Evolutionary conservation across 2,888 invertebrate genomes (phyloP).

Genomic region (Orgyia antiqua): DNA sequence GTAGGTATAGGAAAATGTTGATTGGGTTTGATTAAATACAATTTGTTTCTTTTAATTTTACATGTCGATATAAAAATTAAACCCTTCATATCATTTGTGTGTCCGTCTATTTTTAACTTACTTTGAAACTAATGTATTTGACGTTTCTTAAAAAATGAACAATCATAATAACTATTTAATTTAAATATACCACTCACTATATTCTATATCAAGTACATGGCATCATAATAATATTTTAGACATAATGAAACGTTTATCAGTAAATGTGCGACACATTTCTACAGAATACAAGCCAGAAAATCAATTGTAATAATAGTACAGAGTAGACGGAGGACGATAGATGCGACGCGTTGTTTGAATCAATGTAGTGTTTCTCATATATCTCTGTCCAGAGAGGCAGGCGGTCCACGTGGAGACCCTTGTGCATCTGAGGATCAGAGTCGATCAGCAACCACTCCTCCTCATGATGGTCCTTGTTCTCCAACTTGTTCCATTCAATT

Average conservation of each 20-base stretch:
- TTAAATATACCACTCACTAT: conserved; percentile 27
- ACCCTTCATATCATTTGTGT: no score
- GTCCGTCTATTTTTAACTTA: no score
- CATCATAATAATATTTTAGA: conserved; percentile 7
- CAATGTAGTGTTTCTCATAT: conserved; percentile 50
- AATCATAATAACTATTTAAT: conserved; percentile 13
- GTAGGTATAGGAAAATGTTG: no score
- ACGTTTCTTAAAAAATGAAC: conserved; percentile 2
- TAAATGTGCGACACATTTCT: conserved; percentile 16
- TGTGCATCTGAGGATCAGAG: conserved; percentile 13
- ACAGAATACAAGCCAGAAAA: conserved; percentile 21
- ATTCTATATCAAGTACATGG: conserved; percentile 29
- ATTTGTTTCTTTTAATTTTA: background rate
- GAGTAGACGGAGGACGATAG: conserved; percentile 16
- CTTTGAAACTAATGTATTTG: no score
- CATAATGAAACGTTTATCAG: conserved; percentile 3
- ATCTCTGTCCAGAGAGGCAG: conserved; percentile 49
- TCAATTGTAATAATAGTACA: conserved; percentile 16
- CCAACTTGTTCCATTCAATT: conserved; percentile 37
- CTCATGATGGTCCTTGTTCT: conserved; percentile 19
- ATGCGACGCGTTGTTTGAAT: conserved; percentile 24
- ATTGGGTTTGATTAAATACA: background rate
- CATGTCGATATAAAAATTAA: background rate
- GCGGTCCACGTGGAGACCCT: conserved; percentile 42
- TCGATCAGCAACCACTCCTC: conserved; percentile 50